These are phyloP conservation scores for Lysandra bellargus DNA, from an alignment of 2,888 invertebrate species.

Conservation along the genomic window DNA sequence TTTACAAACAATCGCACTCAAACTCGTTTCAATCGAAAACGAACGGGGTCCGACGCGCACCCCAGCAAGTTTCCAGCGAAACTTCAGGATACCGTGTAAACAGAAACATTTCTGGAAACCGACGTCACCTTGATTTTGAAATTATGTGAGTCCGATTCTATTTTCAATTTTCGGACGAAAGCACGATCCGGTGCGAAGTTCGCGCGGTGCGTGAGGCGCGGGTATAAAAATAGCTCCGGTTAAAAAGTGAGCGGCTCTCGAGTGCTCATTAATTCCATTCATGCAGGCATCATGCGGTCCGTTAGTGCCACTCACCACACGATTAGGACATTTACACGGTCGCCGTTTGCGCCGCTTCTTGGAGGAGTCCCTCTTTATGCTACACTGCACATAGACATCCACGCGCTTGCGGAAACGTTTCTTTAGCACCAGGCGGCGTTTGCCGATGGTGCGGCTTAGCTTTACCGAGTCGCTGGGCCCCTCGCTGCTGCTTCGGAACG, in stretches of 20 bases:
- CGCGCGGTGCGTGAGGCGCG: slow-evolving; percentile 56
- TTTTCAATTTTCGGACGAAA: slow-evolving; percentile 71
- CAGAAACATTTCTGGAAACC: slow-evolving; percentile 69
- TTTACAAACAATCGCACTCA: slow-evolving; percentile 38
- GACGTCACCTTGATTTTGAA: slow-evolving; percentile 80
- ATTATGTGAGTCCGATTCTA: slow-evolving; percentile 68
- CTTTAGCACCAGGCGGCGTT: slow-evolving; percentile 61
- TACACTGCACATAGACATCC: slow-evolving; percentile 75
- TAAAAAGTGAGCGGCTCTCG: slow-evolving; percentile 26
- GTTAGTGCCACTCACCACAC: slow-evolving; percentile 79
- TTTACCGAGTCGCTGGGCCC: slow-evolving; percentile 75
- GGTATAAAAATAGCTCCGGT: slow-evolving; percentile 33
- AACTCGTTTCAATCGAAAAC: slow-evolving; percentile 4
- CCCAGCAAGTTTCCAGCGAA: slow-evolving; percentile 14
- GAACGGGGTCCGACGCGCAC: slow-evolving; percentile 41
- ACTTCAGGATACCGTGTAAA: slow-evolving; percentile 55
- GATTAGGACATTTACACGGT: slow-evolving; percentile 64
- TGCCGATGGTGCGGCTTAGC: slow-evolving; percentile 57
- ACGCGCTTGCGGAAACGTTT: slow-evolving; percentile 68
- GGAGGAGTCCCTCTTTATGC: slow-evolving; percentile 55
- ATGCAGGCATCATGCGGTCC: slow-evolving; percentile 58
- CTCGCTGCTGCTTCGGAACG: slow-evolving; percentile 73
- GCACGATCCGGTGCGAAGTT: slow-evolving; percentile 71
- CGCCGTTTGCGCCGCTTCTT: slow-evolving; percentile 59
- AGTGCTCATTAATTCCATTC: slow-evolving; percentile 51